These are phyloP conservation scores for Phoxinus phoxinus DNA, from an alignment of 2,113 vertebrate species.

Conservation along the genomic window DNA sequence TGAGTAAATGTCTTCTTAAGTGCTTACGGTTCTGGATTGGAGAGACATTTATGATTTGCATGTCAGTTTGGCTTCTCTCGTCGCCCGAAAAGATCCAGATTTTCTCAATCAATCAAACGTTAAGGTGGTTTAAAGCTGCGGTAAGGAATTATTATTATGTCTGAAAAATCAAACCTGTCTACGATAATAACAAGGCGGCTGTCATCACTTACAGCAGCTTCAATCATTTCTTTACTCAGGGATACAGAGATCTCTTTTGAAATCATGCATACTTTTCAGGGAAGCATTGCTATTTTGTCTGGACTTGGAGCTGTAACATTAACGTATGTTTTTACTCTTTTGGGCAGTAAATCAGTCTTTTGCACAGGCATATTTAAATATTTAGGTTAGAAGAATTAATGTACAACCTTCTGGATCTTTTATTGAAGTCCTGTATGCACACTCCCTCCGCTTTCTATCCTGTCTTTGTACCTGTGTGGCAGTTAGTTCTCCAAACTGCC, in stretches of 20 bases:
- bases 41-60: constrained; percentile 25
- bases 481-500: not conserved
- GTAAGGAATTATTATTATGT: not conserved
- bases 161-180: not conserved
- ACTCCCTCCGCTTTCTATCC: constrained; percentile 24
- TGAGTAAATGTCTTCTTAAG: not conserved
- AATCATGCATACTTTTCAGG: not conserved
- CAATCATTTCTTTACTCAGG: not conserved
- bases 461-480: not conserved
- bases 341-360: not conserved
- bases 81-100: constrained; percentile 52
- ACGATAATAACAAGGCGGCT: not conserved
- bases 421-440: constrained; percentile 1
- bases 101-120: not conserved
- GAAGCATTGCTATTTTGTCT: not conserved
- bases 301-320: not conserved
- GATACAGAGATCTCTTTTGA: not conserved
- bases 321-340: not conserved
- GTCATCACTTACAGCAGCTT: not conserved
- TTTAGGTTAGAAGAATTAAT: not conserved
- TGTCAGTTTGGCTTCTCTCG: constrained; percentile 25
- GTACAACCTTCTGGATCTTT: constrained; percentile 17
- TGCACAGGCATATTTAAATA: not conserved
- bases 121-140: not conserved
- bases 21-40: not conserved